phyloP scores from a whole-genome alignment of 2,888 invertebrate genomes.

The Eupithecia pulchellata region DNA sequence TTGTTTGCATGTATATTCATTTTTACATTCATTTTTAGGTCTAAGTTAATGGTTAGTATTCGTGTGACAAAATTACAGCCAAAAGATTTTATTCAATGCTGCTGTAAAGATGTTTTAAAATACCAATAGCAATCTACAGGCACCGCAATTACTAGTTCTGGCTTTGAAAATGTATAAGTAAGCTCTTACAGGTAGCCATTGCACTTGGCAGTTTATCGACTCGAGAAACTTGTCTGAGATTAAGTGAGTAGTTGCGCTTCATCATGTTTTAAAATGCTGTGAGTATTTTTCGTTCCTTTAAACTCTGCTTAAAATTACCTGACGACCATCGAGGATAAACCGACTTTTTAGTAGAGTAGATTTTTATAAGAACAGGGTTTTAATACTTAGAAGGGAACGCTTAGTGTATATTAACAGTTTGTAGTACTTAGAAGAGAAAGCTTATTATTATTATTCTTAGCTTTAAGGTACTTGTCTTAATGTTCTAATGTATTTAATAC shows the following conservation, averaged over 20 bases:
- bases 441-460: no score
- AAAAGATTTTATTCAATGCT: neutral
- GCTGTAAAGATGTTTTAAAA: neutral
- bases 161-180: slow-evolving; percentile 1
- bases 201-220: neutral
- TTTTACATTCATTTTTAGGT: no score
- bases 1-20: no score
- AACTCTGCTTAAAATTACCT: neutral
- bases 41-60: no score
- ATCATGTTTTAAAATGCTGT: neutral
- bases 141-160: neutral
- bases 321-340: neutral
- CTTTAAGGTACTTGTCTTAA: no score
- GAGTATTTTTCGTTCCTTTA: neutral
- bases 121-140: neutral
- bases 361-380: neutral
- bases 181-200: neutral
- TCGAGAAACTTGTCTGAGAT: slow-evolving; percentile 1
- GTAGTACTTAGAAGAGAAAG: neutral
- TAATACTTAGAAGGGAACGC: neutral
- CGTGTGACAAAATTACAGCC: neutral
- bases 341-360: neutral
- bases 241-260: slow-evolving; percentile 4
- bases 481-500: neutral
- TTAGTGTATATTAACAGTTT: no score